These are phyloP conservation scores for Toxonevra muliebris DNA, from an alignment of 2,888 invertebrate species.

Conservation along the genomic window DNA sequence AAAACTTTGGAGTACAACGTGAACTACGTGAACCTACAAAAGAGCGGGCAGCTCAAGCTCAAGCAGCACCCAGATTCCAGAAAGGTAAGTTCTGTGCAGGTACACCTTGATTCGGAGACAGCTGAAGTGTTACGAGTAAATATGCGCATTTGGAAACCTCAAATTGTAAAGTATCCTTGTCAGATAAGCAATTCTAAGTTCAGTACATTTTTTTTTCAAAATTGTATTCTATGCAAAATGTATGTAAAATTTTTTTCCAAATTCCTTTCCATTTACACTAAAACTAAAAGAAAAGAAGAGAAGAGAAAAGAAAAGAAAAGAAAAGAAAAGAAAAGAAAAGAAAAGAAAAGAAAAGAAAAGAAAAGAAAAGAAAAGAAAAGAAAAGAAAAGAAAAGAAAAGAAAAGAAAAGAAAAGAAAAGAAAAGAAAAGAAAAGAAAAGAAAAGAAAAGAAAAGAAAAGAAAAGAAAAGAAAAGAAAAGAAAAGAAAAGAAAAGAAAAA, in stretches of 20 bases:
- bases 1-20: too few relatives aligned
- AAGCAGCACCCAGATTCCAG: too few relatives aligned
- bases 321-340: not conserved
- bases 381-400: not conserved
- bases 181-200: conserved; percentile 1
- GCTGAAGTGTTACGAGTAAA: conserved; percentile 1
- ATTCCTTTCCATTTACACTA: too few relatives aligned
- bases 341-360: not conserved
- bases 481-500: too few relatives aligned
- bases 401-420: not conserved
- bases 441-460: too few relatives aligned
- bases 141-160: too few relatives aligned
- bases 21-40: too few relatives aligned
- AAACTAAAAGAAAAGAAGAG: not conserved
- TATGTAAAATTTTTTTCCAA: too few relatives aligned
- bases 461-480: too few relatives aligned
- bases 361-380: not conserved
- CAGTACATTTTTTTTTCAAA: conserved; percentile 11
- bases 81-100: too few relatives aligned
- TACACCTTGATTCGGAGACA: too few relatives aligned
- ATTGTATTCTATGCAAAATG: not conserved
- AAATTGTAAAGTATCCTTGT: not conserved
- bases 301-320: not conserved
- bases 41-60: too few relatives aligned
- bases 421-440: not conserved